A percentile compares a stretch with the other conserved stretches of the same genome.
These are phyloP conservation scores for Zoanthus sansibaricus DNA, from an alignment of 92 coral and sea anemone species.

Conservation along the genomic window DNA sequence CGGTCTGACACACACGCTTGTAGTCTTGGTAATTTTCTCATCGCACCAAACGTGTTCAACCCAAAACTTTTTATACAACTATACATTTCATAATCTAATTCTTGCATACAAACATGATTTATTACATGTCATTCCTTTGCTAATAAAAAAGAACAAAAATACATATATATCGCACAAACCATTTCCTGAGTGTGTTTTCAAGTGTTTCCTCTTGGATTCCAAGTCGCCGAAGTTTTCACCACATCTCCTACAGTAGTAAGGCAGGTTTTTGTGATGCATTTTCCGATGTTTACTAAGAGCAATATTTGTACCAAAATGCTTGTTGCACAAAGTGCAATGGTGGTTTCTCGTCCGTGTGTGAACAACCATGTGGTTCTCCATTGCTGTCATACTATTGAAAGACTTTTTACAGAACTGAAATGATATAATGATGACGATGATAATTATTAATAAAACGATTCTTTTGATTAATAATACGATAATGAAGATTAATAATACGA, in stretches of 20 bases:
- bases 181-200: conserved; percentile 6
- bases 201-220: conserved; percentile 17
- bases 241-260: conserved; percentile 22
- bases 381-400: not conserved
- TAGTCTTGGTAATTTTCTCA: too few species aligned
- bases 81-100: too few species aligned
- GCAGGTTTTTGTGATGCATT: conserved; percentile 19
- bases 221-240: conserved; percentile 33
- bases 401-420: conserved; percentile 27
- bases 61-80: too few species aligned
- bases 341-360: conserved; percentile 40
- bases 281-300: conserved; percentile 29
- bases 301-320: conserved; percentile 29
- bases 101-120: too few species aligned
- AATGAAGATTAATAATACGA: not conserved
- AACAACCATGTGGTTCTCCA: conserved; percentile 33
- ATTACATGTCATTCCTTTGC: too few species aligned
- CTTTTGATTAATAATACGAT: too few species aligned
- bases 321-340: conserved; percentile 36
- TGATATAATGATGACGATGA: not conserved
- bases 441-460: not conserved
- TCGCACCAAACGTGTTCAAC: too few species aligned
- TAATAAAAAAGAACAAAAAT: too few species aligned
- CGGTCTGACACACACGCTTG: too few species aligned
- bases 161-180: not conserved